Evolutionary conservation across 2,797 vertebrate species (phyloP).

Genomic region (Alca torda): DNA sequence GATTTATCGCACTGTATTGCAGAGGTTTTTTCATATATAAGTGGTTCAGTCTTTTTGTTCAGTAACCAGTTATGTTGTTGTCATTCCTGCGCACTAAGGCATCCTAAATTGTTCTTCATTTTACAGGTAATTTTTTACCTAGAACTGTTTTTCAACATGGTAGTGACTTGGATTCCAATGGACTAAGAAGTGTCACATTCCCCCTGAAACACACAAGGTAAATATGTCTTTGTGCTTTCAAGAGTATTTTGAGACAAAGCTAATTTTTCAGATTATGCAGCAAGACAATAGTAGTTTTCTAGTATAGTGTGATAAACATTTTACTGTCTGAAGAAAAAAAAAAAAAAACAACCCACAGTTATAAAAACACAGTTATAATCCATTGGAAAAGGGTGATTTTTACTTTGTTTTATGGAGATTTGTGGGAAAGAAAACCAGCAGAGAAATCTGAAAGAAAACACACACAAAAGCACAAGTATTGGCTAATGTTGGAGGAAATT

Average conservation of each 20-base stretch:
- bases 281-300: neutral
- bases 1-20: neutral
- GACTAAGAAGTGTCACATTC: neutral
- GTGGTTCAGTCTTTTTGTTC: neutral
- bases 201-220: neutral
- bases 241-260: neutral
- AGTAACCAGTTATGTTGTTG: neutral
- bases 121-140: neutral
- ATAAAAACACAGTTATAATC: neutral
- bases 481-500: neutral
- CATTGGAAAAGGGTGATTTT: neutral
- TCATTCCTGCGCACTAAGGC: neutral
- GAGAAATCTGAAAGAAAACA: neutral
- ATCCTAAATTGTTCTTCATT: neutral
- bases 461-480: neutral
- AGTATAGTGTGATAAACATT: neutral
- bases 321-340: neutral
- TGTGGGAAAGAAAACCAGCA: neutral
- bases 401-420: neutral
- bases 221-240: neutral
- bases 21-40: neutral
- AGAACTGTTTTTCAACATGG: neutral
- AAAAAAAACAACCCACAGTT: neutral
- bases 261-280: neutral
- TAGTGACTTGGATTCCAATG: neutral